Conservation (phyloP, 1,140 invertebrate genomes). For the Caenorhabditis remanei region DNA sequence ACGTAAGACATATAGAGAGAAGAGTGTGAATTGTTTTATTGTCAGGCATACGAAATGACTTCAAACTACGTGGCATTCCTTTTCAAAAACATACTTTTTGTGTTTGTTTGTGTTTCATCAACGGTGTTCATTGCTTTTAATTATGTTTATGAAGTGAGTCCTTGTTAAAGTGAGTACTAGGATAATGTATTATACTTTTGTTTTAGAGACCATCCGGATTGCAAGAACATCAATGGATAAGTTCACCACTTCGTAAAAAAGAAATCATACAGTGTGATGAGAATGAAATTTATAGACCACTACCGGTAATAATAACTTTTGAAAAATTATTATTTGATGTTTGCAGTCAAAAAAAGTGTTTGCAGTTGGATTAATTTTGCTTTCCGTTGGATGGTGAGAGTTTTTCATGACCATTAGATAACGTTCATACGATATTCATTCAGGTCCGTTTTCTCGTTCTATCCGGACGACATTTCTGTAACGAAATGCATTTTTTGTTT, state of each 20-base stretch:
- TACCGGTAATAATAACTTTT: not conserved
- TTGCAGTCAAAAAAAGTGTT: no score
- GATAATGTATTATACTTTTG: not conserved
- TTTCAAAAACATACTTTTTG: not conserved
- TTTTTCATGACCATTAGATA: no score
- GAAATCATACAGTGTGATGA: not conserved
- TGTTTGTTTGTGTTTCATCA: not conserved
- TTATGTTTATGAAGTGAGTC: not conserved
- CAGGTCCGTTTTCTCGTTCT: no score
- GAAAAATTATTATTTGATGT: not conserved
- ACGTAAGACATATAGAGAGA: not conserved
- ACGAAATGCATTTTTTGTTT: no score
- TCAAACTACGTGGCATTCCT: not conserved
- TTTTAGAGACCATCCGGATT: constrained; percentile 6
- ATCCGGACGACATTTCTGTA: no score
- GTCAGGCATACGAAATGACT: not conserved
- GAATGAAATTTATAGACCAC: not conserved
- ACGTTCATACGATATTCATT: no score
- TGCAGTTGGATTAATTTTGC: no score
- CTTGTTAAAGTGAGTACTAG: no score
- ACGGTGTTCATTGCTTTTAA: not conserved
- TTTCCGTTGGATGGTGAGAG: no score
- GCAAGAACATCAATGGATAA: not conserved
- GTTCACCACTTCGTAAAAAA: not conserved
- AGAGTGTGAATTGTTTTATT: not conserved